Conservation (phyloP, 2,113 vertebrate species). For the Nothobranchius kuhntae region DNA sequence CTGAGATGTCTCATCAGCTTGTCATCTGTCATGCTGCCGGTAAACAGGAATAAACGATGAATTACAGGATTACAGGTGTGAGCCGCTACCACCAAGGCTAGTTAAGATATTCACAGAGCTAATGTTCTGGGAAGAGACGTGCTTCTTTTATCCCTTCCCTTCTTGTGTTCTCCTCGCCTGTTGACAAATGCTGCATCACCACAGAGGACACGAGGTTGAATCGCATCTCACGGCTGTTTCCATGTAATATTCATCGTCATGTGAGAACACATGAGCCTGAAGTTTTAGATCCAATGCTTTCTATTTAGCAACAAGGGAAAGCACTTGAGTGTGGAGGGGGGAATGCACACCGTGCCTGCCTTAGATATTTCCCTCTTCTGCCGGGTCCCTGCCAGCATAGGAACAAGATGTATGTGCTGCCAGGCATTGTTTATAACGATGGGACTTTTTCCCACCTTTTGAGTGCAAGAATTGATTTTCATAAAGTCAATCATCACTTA, state of each 20-base stretch:
- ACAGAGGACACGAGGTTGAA: conserved; percentile 41
- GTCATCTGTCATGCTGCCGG: conserved; percentile 55
- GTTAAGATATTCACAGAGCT: conserved; percentile 52
- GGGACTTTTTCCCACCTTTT: not conserved
- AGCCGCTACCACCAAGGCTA: conserved; percentile 59
- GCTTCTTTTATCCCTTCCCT: not conserved
- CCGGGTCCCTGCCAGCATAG: conserved; percentile 48
- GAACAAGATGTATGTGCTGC: conserved; percentile 22
- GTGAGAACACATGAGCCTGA: conserved; percentile 61
- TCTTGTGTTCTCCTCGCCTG: conserved; percentile 22
- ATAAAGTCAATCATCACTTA: conserved; percentile 28
- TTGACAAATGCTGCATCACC: conserved; percentile 55
- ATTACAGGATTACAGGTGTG: conserved; percentile 56
- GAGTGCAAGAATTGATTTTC: conserved; percentile 14
- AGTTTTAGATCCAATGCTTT: conserved; percentile 76
- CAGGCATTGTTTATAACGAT: conserved; percentile 11
- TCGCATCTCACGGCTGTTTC: conserved; percentile 64
- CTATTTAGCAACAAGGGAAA: conserved; percentile 71
- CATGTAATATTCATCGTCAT: conserved; percentile 78
- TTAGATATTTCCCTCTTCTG: conserved; percentile 70
- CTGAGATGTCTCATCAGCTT: conserved; percentile 42
- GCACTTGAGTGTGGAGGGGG: conserved; percentile 66
- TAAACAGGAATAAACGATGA: conserved; percentile 63
- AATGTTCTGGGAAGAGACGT: conserved; percentile 33
- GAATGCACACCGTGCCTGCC: conserved; percentile 64